Base-by-base conservation (phyloP, 1,140 invertebrate species). In the Myzus persicae region DNA sequence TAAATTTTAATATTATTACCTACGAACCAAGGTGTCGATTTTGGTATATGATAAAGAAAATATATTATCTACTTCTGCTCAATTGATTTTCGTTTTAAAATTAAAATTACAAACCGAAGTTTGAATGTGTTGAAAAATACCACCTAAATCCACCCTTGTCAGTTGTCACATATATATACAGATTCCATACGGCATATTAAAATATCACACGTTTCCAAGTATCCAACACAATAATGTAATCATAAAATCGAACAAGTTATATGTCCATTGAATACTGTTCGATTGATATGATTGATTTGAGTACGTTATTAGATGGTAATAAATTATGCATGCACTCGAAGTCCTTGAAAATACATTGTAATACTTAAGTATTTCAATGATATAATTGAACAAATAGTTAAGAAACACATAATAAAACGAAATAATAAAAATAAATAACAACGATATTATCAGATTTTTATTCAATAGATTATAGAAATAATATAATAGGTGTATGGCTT, bases 361-460 rank as follows among this genome's bases (percentile, higher is more conserved):
- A 89, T 89, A 38, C n/a, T 36, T 87, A 89, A 22, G 87, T 89
- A 89, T 89, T 48, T 89, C 24, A 24, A 51, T 36, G 46, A 38
- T 89, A 48, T 51, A 38, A 51, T 48, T 36, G 44, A 89, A 76
- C 3, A 51, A 89, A 89, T 51, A 48, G 44, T 36, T 22, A 48
- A 88, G n/a, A 88, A 88, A 88, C 46, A 18, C n/a, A 54, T 40
- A 51, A 51, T 51, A 54, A n/a, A 46, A 46, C 46, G 36, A 87
- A 85, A 59, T 59, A 31, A 59, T 59, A 59, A 67, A 87, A 87
- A 87, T 87, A 48, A 87, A 48, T 26, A 85, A 42, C 38, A n/a
- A n/a, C n/a, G n/a, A 84, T 85, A 76, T n/a, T 76, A 18, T 76
- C 59, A 67, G 59, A 76, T 76, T 18, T 76, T 14, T n/a, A n/a